Evolutionary conservation across 2,797 vertebrate species (phyloP).

Genomic region (Macropodus opercularis): DNA sequence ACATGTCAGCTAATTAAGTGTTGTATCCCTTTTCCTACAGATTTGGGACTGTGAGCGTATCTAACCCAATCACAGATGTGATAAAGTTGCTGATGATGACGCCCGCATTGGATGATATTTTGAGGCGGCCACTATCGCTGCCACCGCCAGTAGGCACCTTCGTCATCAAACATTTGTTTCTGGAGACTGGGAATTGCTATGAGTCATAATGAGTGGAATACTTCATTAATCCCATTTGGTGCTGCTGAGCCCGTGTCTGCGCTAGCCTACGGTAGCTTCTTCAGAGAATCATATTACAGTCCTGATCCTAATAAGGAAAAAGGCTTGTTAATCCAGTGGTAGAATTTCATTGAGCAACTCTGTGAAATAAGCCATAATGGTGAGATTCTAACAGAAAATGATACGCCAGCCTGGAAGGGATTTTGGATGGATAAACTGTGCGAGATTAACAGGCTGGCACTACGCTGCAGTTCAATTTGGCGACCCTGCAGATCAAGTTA

Average conservation of each 20-base stretch:
- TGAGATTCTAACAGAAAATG: conserved; percentile 42
- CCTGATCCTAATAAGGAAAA: conserved; percentile 41
- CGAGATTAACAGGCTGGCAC: conserved; percentile 75
- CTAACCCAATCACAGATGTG: conserved; percentile 69
- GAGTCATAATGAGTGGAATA: conserved; percentile 74
- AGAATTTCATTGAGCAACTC: conserved; percentile 27
- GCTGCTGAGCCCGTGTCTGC: conserved; percentile 62
- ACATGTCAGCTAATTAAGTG: conserved; percentile 49
- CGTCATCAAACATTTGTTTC: conserved; percentile 59
- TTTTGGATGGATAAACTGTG: conserved; percentile 70
- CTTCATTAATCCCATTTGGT: conserved; percentile 74
- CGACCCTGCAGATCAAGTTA: conserved; percentile 77
- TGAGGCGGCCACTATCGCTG: conserved; percentile 61
- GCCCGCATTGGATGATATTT: conserved; percentile 69
- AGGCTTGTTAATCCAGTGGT: conserved; percentile 31
- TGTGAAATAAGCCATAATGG: conserved; percentile 50
- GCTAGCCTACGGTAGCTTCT: conserved; percentile 63
- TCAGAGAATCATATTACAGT: conserved; percentile 54
- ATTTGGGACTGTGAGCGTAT: conserved; percentile 49
- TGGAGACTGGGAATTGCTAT: conserved; percentile 65
- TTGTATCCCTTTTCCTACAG: conserved; percentile 47
- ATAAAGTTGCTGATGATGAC: conserved; percentile 64
- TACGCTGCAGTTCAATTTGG: conserved; percentile 62
- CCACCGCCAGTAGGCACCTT: conserved; percentile 68
- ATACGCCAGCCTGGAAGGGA: conserved; percentile 47